Conservation (phyloP, 2,113 vertebrate species). For the Oceanodroma tethys region DNA sequence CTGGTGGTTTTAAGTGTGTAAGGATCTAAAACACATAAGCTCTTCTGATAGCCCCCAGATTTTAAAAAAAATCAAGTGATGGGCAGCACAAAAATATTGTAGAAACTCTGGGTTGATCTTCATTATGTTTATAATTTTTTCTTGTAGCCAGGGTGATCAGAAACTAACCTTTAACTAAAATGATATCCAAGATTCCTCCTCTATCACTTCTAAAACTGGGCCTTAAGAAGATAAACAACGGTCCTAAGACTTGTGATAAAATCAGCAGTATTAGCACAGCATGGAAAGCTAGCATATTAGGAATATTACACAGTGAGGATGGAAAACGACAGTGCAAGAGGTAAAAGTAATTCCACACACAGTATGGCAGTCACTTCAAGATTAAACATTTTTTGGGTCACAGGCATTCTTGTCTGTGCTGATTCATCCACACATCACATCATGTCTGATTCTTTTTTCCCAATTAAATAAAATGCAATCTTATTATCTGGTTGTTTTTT, state of each 20-base stretch:
- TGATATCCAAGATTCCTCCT: not conserved
- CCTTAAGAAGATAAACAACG: not conserved
- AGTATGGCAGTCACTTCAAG: not conserved
- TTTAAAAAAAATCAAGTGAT: not conserved
- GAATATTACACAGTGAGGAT: not conserved
- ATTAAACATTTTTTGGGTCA: not conserved
- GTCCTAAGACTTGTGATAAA: not conserved
- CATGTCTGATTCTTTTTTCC: not conserved
- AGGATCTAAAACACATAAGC: not conserved
- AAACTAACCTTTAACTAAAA: not conserved
- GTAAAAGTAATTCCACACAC: not conserved
- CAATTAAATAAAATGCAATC: not conserved
- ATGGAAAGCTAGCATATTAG: not conserved
- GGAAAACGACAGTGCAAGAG: not conserved
- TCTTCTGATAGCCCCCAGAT: not conserved
- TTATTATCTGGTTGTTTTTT: not conserved
- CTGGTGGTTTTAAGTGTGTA: not conserved
- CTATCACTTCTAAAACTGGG: not conserved
- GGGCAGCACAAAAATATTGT: not conserved
- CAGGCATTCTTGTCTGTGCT: not conserved
- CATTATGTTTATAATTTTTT: not conserved
- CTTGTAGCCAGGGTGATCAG: not conserved
- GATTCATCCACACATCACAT: not conserved
- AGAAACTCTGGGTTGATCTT: not conserved
- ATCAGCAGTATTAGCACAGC: not conserved